Base-by-base conservation (phyloP, 2,797 vertebrate species). In the Onychomys arenicola region DNA sequence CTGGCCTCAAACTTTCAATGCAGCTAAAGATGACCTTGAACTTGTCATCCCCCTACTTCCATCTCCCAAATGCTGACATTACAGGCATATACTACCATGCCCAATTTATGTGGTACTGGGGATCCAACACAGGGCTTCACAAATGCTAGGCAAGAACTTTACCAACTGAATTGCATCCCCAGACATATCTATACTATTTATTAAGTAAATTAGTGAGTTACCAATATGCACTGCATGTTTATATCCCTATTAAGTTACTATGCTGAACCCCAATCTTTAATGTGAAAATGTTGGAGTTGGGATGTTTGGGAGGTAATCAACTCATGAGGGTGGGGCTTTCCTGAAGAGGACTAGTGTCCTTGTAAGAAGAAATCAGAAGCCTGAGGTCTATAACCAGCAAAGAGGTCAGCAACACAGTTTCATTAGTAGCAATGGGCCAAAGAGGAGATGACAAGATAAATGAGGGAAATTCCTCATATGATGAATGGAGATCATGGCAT, bases 361-460 rank as follows among this genome's bases (percentile, higher is more conserved):
- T 63, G n/a, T 10, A 75, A 65, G 17, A 65, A 82, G 34, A 93
- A 59, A 34, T 13, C 43, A 52, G 87, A 94, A 57, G 3, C 67
- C 69, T n/a, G n/a, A 17, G 63, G 59, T 76, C 87, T n/a, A 23
- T 34, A 84, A 55, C 37, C 46, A 40, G 57, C 59, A 81, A 90
- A 63, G 73, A 43, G n/a, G 71, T 83, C 27, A 23, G 49, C 27
- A 65, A 37, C 78, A 69, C 37, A 85, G 27, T 90, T 55, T 29
- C 67, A 82, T 49, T 59, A 32, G 37, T 32, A 43, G 40, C 63
- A 93, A 84, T 19, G 14, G 10, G 37, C 85, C 83, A 95, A 91
- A 78, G 76, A 96, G 83, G n/a, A 89, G 71, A n/a, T 34, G 63
- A 77, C 14, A 78, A 83, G 23, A 9, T 76, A 88, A 83, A 52